These are phyloP conservation scores for Campoplex capitator DNA, from an alignment of 2,888 invertebrate species.

Conservation along the genomic window DNA sequence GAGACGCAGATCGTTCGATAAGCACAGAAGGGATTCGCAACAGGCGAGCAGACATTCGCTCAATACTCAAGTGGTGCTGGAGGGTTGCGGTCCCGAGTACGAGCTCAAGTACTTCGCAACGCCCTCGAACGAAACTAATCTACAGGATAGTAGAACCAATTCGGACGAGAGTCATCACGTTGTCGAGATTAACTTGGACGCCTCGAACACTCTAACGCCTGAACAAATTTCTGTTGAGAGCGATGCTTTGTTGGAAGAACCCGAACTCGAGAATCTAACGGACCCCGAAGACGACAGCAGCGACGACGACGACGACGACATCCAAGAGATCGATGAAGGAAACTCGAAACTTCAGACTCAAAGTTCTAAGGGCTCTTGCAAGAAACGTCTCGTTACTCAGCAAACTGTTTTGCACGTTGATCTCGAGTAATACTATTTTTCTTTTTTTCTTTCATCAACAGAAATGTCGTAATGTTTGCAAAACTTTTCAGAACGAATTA, in stretches of 20 bases:
- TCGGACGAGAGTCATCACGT: constrained; percentile 77
- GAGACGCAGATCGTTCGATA: constrained; percentile 81
- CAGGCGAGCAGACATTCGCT: constrained; percentile 78
- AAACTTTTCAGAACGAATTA: neutral
- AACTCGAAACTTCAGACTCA: constrained; percentile 20
- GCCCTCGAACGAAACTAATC: constrained; percentile 72
- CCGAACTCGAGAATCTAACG: constrained; percentile 80
- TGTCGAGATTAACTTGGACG: constrained; percentile 76
- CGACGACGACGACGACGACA: constrained; percentile 45
- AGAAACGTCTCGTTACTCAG: constrained; percentile 63
- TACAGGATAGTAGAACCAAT: constrained; percentile 74
- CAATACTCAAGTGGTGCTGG: constrained; percentile 77
- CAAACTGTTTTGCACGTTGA: constrained; percentile 67
- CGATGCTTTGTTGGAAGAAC: constrained; percentile 81
- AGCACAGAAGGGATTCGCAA: constrained; percentile 76
- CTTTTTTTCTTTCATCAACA: neutral
- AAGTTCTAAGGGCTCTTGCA: constrained; percentile 56
- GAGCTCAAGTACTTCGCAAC: constrained; percentile 81
- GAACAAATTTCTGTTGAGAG: constrained; percentile 76
- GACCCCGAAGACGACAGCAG: constrained; percentile 74
- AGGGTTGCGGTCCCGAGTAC: constrained; percentile 73
- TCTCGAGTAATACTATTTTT: constrained; percentile 52
- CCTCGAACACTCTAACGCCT: constrained; percentile 67
- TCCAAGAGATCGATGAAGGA: constrained; percentile 22
- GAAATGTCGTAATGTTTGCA: neutral